Evolutionary conservation across 2,113 vertebrate species (phyloP), one percentile per base, ranked within the genome.

Genomic region (Glareola pratincola): DNA sequence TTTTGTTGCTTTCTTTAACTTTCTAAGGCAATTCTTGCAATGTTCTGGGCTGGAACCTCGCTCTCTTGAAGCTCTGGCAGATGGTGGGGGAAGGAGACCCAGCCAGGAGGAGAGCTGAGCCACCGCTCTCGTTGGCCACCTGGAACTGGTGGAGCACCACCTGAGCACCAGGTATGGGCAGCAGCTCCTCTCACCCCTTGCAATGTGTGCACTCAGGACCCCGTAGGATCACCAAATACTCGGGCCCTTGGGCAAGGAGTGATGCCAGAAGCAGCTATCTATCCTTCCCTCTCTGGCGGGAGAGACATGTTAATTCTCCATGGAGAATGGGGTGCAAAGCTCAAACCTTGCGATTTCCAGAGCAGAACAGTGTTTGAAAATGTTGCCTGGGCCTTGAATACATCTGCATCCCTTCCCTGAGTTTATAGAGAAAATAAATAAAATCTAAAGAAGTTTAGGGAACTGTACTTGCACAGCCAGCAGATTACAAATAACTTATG

Each of bases 401-500:
- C 90, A 71, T 76, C 85, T 91, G 71, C 24, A 57, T 96, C 80
- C 62, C 93, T 97, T 96, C 86, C 90, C 78, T 50, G 85, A 68
- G 73, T 72, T 87, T 92, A 91, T 71, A 94, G 85, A 79, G 82
- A 85, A 95, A 95, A 85, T 56, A 67, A 85, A 90, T 56, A 67
- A 85, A 90, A 90, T 80, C 85, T 79, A 57, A 94, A 62, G 75
- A 66, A 41, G 71, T 66, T 93, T 51, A 85, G 85, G 89, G 85
- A 96, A 64, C 32, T 9, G 2, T 57, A 88, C 37, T 72, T 91
- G 68, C 92, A 72, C 32, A 74, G 54, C 64, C 77, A 80, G 54
- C 26, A n/a, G 41, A 54, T 86, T 88, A 23, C 74, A 91, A 95
- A 86, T 83, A 91, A 92, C 22, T 73, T 73, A 88, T 23, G 51